These are phyloP conservation scores for Alethe diademata DNA, from an alignment of 2,113 vertebrate species.

Conservation along the genomic window DNA sequence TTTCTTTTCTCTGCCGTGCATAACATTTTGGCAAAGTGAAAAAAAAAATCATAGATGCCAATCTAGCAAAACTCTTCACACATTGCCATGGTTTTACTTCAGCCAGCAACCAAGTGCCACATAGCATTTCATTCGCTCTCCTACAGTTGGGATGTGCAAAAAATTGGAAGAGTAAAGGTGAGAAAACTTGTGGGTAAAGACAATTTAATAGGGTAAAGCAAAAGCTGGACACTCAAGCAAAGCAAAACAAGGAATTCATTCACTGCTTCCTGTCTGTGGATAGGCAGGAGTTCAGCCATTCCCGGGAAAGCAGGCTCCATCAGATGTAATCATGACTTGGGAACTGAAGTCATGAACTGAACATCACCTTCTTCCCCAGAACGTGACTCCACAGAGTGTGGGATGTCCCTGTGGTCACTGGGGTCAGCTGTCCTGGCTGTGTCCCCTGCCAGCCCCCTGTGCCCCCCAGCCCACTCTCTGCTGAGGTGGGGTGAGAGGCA, in stretches of 20 bases:
- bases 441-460: neutral
- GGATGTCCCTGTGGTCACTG: neutral
- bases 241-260: neutral
- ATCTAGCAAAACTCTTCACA: neutral
- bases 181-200: neutral
- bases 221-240: neutral
- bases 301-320: neutral
- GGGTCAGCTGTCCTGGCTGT: neutral
- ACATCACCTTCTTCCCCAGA: neutral
- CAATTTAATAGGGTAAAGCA: neutral
- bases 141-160: neutral
- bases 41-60: neutral
- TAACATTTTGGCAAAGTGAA: neutral
- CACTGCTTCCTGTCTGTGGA: neutral
- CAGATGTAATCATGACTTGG: neutral
- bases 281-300: neutral
- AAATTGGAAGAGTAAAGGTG: neutral
- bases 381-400: neutral
- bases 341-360: neutral
- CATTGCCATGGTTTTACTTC: neutral
- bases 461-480: neutral
- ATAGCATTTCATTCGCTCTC: neutral
- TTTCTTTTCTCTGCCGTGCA: neutral
- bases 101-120: neutral
- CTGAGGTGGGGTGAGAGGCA: neutral